Base-by-base conservation (phyloP, 2,113 vertebrate species). In the Morone saxatilis region DNA sequence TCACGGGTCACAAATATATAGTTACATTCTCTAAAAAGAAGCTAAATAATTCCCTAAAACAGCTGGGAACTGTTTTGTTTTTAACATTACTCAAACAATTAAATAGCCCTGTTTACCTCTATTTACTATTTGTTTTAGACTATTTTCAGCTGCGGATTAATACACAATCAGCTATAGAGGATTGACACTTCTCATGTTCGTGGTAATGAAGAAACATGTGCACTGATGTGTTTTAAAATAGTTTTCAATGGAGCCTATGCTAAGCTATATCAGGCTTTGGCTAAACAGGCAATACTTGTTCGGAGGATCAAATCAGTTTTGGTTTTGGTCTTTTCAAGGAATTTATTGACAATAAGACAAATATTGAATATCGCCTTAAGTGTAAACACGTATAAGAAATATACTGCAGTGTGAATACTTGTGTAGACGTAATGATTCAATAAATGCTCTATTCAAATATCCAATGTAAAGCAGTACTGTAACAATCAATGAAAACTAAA, bases 401-500 rank as follows among this genome's bases (percentile, higher is more conserved):
- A 22, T 43, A 81, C 38, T 77, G 78, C 9, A 20, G 4, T 50
- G 14, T 43, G 43, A 79, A 80, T 47, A 63, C 59, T 57, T 19
- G 17, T 67, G 22, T 63, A 9, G 6, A 61, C 47, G 8, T 57
- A 62, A 43, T 54, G 12, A 56, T 56, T 65, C 20, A 60, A 7
- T 71, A 77, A 62, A 71, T 60, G 45, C 60, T 70, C 59, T 59
- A 50, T 38, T 74, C 25, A 53, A 68, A 41, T 63, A 12, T 16
- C 16, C 31, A 57, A 73, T 61, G 65, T n/a, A 65, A 76, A 82
- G 75, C 57, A 81, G 79, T 51, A 51, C 57, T 82, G 78, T 62
- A 85, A 78, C 67, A 72, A 17, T 77, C 31, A 41, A 85, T 70
- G 79, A 19, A 66, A 86, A 74, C 51, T 81, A 67, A 84, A 84